Conservation (phyloP, 2,888 invertebrate species). For the Alcis repandata region DNA sequence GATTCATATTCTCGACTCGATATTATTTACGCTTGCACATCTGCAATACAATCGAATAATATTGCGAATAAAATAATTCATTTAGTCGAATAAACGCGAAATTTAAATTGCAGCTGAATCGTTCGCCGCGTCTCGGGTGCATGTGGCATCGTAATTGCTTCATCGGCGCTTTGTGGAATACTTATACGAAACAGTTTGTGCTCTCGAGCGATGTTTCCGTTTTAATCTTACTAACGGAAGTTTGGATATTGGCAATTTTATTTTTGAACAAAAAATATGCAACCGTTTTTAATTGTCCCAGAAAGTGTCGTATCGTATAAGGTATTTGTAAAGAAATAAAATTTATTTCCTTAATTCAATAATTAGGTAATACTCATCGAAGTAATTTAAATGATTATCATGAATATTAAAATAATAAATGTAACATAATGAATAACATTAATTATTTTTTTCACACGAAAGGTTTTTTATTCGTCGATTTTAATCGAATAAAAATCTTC, state of each 20-base stretch:
- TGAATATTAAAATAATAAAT: too few species aligned
- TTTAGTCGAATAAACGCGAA: constrained; percentile 60
- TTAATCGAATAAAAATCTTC: too few species aligned
- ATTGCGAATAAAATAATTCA: constrained; percentile 48
- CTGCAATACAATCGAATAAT: constrained; percentile 26
- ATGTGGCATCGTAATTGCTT: constrained; percentile 71
- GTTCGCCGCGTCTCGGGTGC: constrained; percentile 57
- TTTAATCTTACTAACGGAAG: constrained; percentile 20
- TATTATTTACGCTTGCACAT: constrained; percentile 34
- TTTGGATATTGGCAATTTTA: constrained; percentile 16
- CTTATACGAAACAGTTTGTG: constrained; percentile 52
- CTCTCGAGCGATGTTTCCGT: constrained; percentile 46
- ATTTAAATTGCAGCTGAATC: constrained; percentile 63
- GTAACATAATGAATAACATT: too few species aligned
- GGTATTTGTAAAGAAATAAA: too few species aligned
- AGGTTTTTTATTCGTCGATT: too few species aligned
- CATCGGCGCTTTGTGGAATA: constrained; percentile 65
- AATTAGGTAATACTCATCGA: too few species aligned
- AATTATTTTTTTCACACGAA: too few species aligned
- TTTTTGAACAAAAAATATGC: not conserved
- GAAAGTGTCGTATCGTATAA: too few species aligned
- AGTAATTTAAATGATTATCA: too few species aligned
- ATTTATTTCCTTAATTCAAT: too few species aligned
- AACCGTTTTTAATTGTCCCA: too few species aligned
- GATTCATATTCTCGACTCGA: constrained; percentile 22